Conservation (phyloP, 2,797 vertebrate species). For the Mormyrops boulengeri region DNA sequence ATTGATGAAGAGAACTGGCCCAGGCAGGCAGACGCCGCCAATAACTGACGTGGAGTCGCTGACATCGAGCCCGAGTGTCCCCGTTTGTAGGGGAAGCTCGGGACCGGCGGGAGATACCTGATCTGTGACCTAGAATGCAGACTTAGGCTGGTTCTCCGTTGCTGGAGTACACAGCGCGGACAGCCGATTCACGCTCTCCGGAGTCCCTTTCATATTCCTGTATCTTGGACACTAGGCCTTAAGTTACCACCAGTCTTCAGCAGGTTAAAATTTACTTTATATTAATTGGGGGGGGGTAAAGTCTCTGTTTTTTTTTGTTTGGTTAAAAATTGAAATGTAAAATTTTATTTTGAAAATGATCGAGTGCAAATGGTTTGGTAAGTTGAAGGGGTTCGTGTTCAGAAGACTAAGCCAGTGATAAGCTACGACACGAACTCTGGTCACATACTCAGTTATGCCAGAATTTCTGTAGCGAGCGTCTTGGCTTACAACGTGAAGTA, state of each 20-base stretch:
- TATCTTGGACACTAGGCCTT: neutral
- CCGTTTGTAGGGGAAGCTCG: neutral
- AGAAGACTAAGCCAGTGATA: neutral
- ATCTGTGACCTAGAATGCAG: neutral
- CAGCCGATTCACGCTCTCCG: neutral
- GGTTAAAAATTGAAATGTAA: neutral
- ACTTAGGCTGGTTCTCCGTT: neutral
- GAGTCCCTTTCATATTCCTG: neutral
- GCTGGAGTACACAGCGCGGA: neutral
- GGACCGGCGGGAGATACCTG: too few relatives aligned
- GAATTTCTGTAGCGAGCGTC: neutral
- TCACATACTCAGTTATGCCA: neutral
- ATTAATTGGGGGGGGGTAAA: neutral
- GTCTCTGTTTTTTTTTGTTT: neutral
- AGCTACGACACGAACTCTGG: too few relatives aligned
- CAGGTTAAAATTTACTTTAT: neutral
- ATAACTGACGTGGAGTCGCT: constrained; percentile 65
- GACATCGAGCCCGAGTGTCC: neutral
- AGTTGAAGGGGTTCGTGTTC: neutral
- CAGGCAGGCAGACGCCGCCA: constrained; percentile 86
- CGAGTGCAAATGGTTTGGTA: neutral
- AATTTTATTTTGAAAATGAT: neutral
- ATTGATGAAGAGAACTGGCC: constrained; percentile 93
- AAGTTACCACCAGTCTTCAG: neutral
- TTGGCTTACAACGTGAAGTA: neutral